Percentiles rank a stretch among this genome's conserved stretches.
Conservation (phyloP, 2,797 vertebrate species). For the Squalus acanthias region DNA sequence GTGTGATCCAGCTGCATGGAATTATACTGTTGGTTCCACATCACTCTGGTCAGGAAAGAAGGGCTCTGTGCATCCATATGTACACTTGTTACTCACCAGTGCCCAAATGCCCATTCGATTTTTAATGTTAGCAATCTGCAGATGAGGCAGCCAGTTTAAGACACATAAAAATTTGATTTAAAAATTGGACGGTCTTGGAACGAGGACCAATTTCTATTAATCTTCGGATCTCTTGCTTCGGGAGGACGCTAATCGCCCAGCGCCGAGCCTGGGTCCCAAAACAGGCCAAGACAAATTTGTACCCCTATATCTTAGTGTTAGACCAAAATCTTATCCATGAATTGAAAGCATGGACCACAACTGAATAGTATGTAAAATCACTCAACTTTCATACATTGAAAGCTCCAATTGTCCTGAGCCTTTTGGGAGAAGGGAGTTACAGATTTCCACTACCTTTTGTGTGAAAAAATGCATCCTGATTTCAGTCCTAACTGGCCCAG, state of each 20-base stretch:
- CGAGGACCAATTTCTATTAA: neutral
- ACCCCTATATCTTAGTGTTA: neutral
- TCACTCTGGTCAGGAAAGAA: neutral
- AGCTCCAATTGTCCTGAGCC: neutral
- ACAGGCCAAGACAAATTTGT: neutral
- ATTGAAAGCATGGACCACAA: neutral
- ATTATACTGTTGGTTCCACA: neutral
- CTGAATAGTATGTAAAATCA: neutral
- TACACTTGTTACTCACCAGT: neutral
- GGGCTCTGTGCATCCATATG: neutral
- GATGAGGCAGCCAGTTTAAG: neutral
- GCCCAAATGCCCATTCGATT: neutral
- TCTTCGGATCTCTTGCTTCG: neutral
- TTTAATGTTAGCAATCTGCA: neutral
- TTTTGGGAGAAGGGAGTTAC: neutral
- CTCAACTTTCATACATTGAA: neutral
- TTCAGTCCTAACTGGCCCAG: neutral
- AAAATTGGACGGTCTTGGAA: neutral
- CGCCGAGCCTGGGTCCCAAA: too few species aligned
- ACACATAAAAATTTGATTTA: neutral
- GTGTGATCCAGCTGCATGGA: neutral
- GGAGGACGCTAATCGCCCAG: neutral
- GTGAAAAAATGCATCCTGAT: neutral
- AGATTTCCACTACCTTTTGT: neutral
- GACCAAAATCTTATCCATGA: neutral